These are phyloP conservation scores for Elaphurus davidianus DNA, from an alignment of 2,113 vertebrate species.

Conservation along the genomic window DNA sequence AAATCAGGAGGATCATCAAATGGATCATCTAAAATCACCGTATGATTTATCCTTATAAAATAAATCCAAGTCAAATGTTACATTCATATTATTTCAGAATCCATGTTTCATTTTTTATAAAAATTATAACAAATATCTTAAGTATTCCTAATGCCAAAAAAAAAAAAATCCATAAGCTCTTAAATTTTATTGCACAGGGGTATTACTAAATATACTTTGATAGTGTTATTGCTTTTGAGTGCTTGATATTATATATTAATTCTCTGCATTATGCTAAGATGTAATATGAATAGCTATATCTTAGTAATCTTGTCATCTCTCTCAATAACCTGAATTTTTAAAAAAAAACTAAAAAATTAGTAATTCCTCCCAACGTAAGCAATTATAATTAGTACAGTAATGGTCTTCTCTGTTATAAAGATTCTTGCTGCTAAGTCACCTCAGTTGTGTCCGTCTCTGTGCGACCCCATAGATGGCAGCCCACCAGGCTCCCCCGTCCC, in stretches of 20 bases:
- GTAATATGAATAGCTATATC: not conserved
- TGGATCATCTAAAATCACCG: slow-evolving; percentile 96
- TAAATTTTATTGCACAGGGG: not conserved
- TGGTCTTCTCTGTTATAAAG: not conserved
- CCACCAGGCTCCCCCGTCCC: no score
- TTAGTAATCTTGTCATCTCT: slow-evolving; percentile 1
- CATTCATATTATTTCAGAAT: slow-evolving; percentile 26
- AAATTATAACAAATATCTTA: not conserved
- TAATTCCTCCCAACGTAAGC: not conserved
- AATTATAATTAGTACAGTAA: not conserved
- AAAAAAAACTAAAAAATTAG: not conserved
- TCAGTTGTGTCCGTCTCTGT: no score
- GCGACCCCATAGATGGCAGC: no score
- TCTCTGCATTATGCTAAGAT: not conserved
- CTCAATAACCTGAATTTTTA: not conserved
- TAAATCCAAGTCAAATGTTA: slow-evolving; percentile 34
- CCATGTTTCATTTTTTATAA: not conserved
- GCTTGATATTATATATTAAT: not conserved
- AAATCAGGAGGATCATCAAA: slow-evolving; percentile 94
- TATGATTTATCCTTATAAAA: slow-evolving; percentile 94
- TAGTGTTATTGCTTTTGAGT: not conserved
- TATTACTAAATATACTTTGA: not conserved
- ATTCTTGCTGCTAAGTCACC: not conserved
- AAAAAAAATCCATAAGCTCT: not conserved
- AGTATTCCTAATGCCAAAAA: not conserved